Conservation (phyloP, 1,140 invertebrate genomes). For the Drosophila cardini region DNA sequence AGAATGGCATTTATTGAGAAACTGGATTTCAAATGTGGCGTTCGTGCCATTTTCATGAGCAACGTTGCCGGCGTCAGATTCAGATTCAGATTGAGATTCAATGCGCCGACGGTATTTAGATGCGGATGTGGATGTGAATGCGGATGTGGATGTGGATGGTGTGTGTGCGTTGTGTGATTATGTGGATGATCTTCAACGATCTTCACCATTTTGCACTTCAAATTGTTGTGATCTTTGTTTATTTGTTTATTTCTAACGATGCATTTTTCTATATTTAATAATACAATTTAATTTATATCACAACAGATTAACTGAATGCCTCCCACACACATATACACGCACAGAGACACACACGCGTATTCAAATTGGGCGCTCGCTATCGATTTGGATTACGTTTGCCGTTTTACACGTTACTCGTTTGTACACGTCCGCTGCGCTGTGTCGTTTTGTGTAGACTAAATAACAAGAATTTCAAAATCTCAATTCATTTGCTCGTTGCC, state of each 20-base stretch:
- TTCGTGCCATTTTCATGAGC: constrained; percentile 86
- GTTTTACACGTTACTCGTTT: constrained; percentile 21
- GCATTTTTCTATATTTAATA: constrained; percentile 25
- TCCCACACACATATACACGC: constrained; percentile 26
- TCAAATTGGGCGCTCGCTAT: constrained; percentile 32
- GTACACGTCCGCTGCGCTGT: constrained; percentile 73
- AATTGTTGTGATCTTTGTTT: constrained; percentile 15
- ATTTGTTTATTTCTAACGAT: constrained; percentile 1
- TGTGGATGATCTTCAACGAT: constrained; percentile 64
- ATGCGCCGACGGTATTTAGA: constrained; percentile 60
- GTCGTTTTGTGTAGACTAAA: constrained; percentile 79
- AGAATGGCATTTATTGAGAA: constrained; percentile 91
- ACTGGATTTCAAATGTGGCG: constrained; percentile 87
- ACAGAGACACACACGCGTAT: constrained; percentile 13
- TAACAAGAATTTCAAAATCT: constrained; percentile 63
- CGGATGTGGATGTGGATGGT: constrained; percentile 34
- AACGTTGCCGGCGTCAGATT: constrained; percentile 50
- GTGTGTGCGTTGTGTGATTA: constrained; percentile 46
- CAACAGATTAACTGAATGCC: constrained; percentile 36
- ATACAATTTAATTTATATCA: constrained; percentile 38
- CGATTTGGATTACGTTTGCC: constrained; percentile 26
- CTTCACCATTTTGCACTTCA: constrained; percentile 68
- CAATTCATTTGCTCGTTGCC: constrained; percentile 59
- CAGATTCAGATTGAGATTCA: constrained; percentile 64
- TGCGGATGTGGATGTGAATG: constrained; percentile 59